Conservation (phyloP, 2,797 vertebrate genomes). For the Tenualosa ilisha region DNA sequence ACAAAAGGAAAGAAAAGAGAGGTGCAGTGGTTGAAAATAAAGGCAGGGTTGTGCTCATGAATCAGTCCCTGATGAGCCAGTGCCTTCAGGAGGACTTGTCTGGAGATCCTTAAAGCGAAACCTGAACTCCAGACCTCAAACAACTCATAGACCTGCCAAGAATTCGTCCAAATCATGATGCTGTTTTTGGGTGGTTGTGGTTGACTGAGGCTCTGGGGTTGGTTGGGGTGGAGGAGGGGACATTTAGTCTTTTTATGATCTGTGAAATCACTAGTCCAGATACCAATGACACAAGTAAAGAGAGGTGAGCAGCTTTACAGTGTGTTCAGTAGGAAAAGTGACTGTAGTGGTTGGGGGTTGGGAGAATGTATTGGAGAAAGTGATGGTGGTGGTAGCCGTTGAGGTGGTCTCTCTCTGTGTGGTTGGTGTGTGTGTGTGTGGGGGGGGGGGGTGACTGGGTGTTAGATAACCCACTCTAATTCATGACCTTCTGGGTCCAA, state of each 20-base stretch:
- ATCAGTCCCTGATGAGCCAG: not conserved
- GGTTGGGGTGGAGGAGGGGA: not conserved
- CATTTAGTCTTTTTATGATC: not conserved
- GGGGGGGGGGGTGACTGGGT: not conserved
- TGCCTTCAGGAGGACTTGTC: not conserved
- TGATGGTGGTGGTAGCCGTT: not conserved
- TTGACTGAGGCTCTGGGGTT: too few species aligned
- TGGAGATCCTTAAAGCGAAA: not conserved
- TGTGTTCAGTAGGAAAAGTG: not conserved
- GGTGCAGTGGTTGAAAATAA: not conserved
- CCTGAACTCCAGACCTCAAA: not conserved
- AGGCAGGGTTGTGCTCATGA: not conserved
- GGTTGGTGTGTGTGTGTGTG: not conserved
- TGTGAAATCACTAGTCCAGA: not conserved
- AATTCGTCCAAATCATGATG: not conserved
- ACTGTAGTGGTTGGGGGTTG: not conserved
- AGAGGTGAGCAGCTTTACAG: too few species aligned
- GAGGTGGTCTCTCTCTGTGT: not conserved
- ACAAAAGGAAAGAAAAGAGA: not conserved
- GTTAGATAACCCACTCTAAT: conserved; percentile 63
- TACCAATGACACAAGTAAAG: not conserved
- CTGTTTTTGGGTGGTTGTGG: not conserved
- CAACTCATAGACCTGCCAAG: not conserved
- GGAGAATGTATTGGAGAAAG: not conserved
- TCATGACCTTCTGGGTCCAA: conserved; percentile 72